Percentiles rank a stretch among this genome's conserved stretches.
phyloP scores from a whole-genome alignment of 2,888 invertebrate genomes.

The Plagodis dolabraria region DNA sequence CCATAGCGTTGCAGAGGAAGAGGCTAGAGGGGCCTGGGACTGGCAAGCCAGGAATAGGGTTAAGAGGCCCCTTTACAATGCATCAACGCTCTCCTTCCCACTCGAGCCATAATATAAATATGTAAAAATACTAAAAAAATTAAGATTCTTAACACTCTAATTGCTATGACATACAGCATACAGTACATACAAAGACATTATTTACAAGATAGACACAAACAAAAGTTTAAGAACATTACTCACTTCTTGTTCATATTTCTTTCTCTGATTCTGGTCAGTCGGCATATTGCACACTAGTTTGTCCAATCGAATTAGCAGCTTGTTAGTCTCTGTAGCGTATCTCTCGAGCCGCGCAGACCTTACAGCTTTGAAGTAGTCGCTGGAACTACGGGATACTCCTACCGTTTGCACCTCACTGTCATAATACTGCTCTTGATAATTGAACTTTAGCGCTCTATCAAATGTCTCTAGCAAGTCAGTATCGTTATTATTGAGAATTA shows the following conservation, averaged over 20 bases:
- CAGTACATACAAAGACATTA: too few species aligned
- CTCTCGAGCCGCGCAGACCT: conserved; percentile 89
- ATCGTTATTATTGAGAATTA: conserved; percentile 73
- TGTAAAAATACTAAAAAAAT: too few species aligned
- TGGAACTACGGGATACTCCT: conserved; percentile 87
- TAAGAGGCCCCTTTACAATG: too few species aligned
- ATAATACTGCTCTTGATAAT: conserved; percentile 63
- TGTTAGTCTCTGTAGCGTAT: conserved; percentile 97
- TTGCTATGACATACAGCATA: too few species aligned
- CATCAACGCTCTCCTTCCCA: too few species aligned
- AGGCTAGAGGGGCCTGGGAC: too few species aligned
- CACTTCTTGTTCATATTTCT: conserved; percentile 89
- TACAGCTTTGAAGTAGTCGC: conserved; percentile 90
- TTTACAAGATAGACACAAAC: not conserved
- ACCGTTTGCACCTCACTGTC: conserved; percentile 84
- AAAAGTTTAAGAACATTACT: conserved; percentile 37
- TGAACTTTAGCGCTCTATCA: conserved; percentile 80
- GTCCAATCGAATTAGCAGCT: conserved; percentile 96
- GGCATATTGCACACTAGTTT: conserved; percentile 94
- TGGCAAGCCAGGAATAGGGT: too few species aligned
- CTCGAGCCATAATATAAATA: too few species aligned
- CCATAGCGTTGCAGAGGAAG: too few species aligned
- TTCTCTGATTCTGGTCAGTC: conserved; percentile 88
- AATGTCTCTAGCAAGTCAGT: conserved; percentile 85
- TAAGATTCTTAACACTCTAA: too few species aligned